Base-by-base conservation (phyloP, 2,113 vertebrate genomes). In the Ardeotis arabs region DNA sequence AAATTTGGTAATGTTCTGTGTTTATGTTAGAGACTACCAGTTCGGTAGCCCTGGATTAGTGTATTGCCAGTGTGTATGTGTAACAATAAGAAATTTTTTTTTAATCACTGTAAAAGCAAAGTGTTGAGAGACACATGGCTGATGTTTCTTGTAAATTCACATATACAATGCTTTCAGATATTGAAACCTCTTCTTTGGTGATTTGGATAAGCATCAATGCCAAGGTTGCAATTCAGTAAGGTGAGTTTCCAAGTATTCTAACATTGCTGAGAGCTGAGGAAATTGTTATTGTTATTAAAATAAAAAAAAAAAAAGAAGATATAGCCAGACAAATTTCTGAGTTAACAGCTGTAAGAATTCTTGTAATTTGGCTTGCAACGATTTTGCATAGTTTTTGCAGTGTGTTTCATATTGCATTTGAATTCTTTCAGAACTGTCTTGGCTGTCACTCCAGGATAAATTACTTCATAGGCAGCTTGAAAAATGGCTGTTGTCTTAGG, bases 331-430 rank as follows among this genome's bases (percentile, higher is more conserved):
- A 74, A 91, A 87, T 87, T 91, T n/a, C 50, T 14, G 31, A 31
- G 45, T 69, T 66, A 87, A 53, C 45, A 91, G 64, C 73, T 89
- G 59, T 74, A 84, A 94, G 37, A 92, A 89, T 94, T 81, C 76
- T 76, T 22, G 23, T 69, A 35, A 66, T 74, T 55, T 78, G 69
- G 3, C 68, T 77, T 50, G 33, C 64, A 77, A 25, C 6, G 10
- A 4, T 83, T 76, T 74, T 63, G 56, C 80, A 20, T 89, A 55
- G 64, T 70, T 96, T 93, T 62, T 94, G 49, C 29, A 50, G 50
- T 58, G 14, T 68, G 66, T 86, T 81, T 81, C 69, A 74, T 28
- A 9, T 70, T 50, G 28, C 35, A 18, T 91, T 73, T 62, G 20
- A 69, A 41, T 93, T 80, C 79, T 83, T 95, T 77, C 27, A 58